Conservation (phyloP, 2,113 vertebrate genomes). For the Neodon shergylaensis region DNA sequence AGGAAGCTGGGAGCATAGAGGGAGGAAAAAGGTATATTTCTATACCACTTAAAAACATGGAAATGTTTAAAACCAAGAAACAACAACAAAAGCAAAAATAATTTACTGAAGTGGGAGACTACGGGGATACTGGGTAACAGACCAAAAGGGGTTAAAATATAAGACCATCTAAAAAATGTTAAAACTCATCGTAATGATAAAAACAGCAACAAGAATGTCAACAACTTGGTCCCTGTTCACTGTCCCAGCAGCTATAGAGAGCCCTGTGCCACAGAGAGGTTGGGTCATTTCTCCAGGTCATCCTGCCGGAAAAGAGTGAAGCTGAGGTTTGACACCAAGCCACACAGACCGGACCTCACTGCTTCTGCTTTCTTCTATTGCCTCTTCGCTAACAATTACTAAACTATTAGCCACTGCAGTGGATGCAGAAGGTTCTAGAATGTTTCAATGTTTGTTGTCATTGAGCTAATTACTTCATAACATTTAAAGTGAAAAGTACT, state of each 20-base stretch:
- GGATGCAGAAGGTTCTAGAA: not conserved
- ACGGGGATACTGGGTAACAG: not conserved
- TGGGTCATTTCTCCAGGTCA: not conserved
- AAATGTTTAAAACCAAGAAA: not conserved
- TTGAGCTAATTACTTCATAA: not conserved
- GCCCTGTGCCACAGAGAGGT: not conserved
- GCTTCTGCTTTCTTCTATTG: fast-evolving
- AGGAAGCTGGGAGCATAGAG: not conserved
- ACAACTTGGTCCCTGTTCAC: not conserved
- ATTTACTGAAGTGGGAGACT: not conserved
- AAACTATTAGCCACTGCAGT: not conserved
- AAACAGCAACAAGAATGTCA: not conserved
- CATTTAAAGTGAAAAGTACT: not conserved
- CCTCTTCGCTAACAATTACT: not conserved
- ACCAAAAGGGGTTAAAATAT: not conserved
- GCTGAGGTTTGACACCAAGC: not conserved
- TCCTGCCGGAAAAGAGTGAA: not conserved
- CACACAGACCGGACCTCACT: not conserved
- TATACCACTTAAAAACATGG: not conserved
- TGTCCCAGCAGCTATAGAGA: not conserved
- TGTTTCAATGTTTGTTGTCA: not conserved
- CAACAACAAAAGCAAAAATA: not conserved
- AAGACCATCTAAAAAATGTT: not conserved
- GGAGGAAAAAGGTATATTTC: not conserved
- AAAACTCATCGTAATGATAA: not conserved